Conservation (phyloP, 2,113 vertebrate genomes). For the Anarrhichthys ocellatus region DNA sequence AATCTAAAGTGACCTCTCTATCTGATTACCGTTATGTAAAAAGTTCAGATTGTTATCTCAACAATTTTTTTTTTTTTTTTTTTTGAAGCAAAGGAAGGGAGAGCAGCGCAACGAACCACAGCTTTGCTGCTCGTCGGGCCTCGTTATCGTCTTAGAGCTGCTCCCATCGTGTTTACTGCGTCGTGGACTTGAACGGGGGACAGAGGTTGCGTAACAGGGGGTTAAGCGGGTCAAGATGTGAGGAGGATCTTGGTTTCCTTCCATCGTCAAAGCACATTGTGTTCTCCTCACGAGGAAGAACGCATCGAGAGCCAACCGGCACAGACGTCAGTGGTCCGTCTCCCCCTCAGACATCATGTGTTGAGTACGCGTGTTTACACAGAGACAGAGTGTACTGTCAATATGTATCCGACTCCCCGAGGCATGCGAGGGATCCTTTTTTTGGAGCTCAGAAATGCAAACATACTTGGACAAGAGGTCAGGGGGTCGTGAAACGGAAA, state of each 20-base stretch:
- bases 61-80: too few species aligned
- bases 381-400: constrained; percentile 18
- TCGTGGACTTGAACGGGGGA: not conserved
- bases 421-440: not conserved
- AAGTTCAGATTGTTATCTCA: constrained; percentile 25
- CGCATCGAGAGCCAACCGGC: too few species aligned
- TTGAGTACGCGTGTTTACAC: not conserved
- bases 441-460: constrained; percentile 46
- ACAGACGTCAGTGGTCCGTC: too few species aligned
- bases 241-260: constrained; percentile 28
- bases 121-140: not conserved
- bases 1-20: not conserved
- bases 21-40: constrained; percentile 43
- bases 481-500: constrained; percentile 73
- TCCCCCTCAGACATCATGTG: not conserved
- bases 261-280: too few species aligned
- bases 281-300: too few species aligned
- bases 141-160: constrained; percentile 16
- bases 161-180: constrained; percentile 38
- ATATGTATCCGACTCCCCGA: constrained; percentile 16
- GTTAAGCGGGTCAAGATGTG: constrained; percentile 41
- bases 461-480: constrained; percentile 46
- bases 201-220: constrained; percentile 57
- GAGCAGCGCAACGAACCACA: not conserved
- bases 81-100: not conserved